Base-by-base conservation (phyloP, 37 sponge, comb jelly and placozoan genomes). In the Eunapius fragilis region DNA sequence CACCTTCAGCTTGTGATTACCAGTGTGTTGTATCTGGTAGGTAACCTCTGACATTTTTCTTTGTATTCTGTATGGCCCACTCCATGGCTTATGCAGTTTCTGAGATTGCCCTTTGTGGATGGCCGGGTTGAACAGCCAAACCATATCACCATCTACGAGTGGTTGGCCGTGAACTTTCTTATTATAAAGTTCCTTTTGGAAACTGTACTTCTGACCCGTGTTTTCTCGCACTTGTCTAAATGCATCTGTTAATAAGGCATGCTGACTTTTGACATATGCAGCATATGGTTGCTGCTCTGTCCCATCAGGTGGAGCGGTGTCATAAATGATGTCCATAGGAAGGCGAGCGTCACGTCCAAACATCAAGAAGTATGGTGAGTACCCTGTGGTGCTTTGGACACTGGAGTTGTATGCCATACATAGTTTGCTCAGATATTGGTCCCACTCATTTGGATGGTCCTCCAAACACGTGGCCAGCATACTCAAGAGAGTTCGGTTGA, bases 261-360 rank as follows among this genome's bases (percentile, higher is more conserved):
- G 81, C 33, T 34, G 81, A 41, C 41, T 41, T 41, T 41, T 41
- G 41, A 41, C 69, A 49, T 67, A 68, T 33, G n/a, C 81, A 45
- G 41, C 41, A 41, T 41, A 41, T 41, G n/a, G 36, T 78, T 22
- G 23, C 23, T 26, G 23, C 26, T 78, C 26, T 24, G 6, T 38
- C 17, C 37, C 36, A 22, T 41, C 78, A 45, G 77, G 69, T 30
- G 68, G 76, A 7, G 41, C 6, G 41, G 31, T 30, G 17, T 77
- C 77, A 79, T 72, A 86, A 50, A 86, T 86, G 11, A 86, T 12
- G 72, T 86, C 80, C 13, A 79, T 27, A 23, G 86, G 86, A 32
- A 86, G 27, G 37, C 68, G 32, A 24, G 85, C 85, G 11, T 84
- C 68, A 26, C 67, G 73, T 27, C 83, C 83, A 71, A 83, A 83